Conservation (phyloP, 2,888 invertebrate genomes). For the Vesta saturnalis region DNA sequence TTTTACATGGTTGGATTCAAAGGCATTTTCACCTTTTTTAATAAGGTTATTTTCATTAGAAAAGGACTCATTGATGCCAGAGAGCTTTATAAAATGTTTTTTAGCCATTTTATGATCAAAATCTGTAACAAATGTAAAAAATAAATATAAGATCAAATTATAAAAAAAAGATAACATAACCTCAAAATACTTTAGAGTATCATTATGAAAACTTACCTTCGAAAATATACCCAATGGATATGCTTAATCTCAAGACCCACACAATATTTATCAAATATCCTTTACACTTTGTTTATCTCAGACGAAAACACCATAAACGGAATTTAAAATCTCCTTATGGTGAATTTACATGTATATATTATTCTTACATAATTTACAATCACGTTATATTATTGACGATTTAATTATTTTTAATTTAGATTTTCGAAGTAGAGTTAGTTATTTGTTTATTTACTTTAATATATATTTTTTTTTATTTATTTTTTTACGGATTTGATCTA, state of each 20-base stretch:
- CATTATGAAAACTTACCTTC: conserved; percentile 7
- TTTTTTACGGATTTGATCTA: too few species aligned
- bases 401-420: too few species aligned
- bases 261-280: conserved; percentile 5
- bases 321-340: too few species aligned
- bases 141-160: neutral
- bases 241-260: conserved; percentile 1
- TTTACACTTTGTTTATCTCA: neutral
- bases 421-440: too few species aligned
- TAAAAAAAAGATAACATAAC: conserved; percentile 6
- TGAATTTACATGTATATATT: too few species aligned
- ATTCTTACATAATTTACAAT: too few species aligned
- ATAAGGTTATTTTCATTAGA: conserved; percentile 6
- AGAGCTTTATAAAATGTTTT: conserved; percentile 11
- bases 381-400: too few species aligned
- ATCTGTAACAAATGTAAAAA: neutral
- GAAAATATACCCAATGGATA: conserved; percentile 5
- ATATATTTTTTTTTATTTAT: too few species aligned
- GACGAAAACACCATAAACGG: neutral
- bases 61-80: conserved; percentile 1
- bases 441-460: too few species aligned
- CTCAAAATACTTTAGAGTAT: conserved; percentile 7
- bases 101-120: conserved; percentile 5
- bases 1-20: conserved; percentile 2
- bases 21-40: neutral